Conservation (phyloP, 2,888 invertebrate genomes). For the Trilocha varians region DNA sequence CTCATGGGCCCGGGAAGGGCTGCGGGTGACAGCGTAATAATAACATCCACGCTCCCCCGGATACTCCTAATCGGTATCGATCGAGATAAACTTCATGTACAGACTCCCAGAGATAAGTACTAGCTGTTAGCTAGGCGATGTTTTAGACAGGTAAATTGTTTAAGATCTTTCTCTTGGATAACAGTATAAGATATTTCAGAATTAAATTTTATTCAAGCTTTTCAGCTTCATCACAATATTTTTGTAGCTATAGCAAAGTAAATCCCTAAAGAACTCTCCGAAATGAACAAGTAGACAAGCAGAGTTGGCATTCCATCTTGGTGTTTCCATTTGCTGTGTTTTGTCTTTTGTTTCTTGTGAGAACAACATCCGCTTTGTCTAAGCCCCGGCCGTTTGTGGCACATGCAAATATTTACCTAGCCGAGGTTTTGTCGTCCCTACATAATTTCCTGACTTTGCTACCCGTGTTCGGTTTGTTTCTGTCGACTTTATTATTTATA, state of each 20-base stretch:
- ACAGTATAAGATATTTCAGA: no score
- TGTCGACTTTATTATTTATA: not conserved
- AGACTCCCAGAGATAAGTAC: not conserved
- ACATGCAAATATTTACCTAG: conserved; percentile 53
- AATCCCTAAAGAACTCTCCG: conserved; percentile 18
- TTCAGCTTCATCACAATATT: not conserved
- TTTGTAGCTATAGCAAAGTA: conserved; percentile 11
- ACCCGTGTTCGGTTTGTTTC: conserved; percentile 8
- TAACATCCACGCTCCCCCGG: conserved; percentile 24
- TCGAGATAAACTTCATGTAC: conserved; percentile 8
- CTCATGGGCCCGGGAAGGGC: conserved; percentile 2
- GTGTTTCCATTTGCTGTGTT: conserved; percentile 45
- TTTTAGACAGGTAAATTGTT: not conserved
- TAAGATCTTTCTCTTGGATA: no score
- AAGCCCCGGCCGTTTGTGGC: conserved; percentile 38
- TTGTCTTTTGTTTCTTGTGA: conserved; percentile 53
- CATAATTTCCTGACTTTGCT: conserved; percentile 41
- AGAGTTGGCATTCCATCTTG: conserved; percentile 26
- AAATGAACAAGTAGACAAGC: conserved; percentile 17
- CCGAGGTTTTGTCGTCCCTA: conserved; percentile 40
- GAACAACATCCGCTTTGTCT: conserved; percentile 48
- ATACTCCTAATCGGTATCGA: conserved; percentile 27
- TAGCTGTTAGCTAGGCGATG: no score
- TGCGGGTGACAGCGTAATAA: conserved; percentile 31
- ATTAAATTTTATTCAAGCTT: no score